phyloP scores from a whole-genome alignment of 2,888 invertebrate species.

The Microctonus brassicae region DNA sequence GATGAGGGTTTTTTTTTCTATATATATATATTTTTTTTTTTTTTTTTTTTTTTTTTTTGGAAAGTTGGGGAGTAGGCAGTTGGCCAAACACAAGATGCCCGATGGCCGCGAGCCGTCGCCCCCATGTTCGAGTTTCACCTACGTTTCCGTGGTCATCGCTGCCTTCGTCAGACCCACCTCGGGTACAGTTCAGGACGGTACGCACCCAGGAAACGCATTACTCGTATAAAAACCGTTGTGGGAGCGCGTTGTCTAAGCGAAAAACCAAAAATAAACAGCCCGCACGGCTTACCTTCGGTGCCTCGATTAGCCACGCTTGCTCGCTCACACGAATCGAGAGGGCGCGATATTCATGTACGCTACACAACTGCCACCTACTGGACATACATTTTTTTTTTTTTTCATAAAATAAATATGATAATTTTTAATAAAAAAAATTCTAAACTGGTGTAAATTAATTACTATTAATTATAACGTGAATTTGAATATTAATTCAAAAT shows the following conservation, averaged over 20 bases:
- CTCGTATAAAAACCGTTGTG: conserved; percentile 54
- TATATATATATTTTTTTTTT: neutral
- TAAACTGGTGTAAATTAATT: no score
- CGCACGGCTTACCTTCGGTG: conserved; percentile 79
- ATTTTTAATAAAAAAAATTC: neutral
- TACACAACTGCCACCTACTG: neutral
- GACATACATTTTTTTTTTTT: neutral
- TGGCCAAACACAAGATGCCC: conserved; percentile 59
- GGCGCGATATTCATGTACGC: conserved; percentile 13
- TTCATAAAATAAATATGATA: neutral
- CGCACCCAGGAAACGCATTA: conserved; percentile 57
- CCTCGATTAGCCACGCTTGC: conserved; percentile 90
- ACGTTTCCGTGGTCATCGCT: conserved; percentile 62
- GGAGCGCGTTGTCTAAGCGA: conserved; percentile 53
- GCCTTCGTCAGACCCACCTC: conserved; percentile 59
- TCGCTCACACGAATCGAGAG: conserved; percentile 42
- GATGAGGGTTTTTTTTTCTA: conserved; percentile 1
- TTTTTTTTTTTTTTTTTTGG: conserved; percentile 15
- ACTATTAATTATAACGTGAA: no score
- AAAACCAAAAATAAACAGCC: conserved; percentile 65
- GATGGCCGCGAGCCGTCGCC: conserved; percentile 55
- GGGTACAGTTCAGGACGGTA: conserved; percentile 55
- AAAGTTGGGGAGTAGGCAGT: conserved; percentile 27
- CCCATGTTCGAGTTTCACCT: conserved; percentile 55
- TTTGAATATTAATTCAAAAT: no score